phyloP scores from a whole-genome alignment of 2,797 vertebrate species.

The Hipposideros larvatus region DNA sequence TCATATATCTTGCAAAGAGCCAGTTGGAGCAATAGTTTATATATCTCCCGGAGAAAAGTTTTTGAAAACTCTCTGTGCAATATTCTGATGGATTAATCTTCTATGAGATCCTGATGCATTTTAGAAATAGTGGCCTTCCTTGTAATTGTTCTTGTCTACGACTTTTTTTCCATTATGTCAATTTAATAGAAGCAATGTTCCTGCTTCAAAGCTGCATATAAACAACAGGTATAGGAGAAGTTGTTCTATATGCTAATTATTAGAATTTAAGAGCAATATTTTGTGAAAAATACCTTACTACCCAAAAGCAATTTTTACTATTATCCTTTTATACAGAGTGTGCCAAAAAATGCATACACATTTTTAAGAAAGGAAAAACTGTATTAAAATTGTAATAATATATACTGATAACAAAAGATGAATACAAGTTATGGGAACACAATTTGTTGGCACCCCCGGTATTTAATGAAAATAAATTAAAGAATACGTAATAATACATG shows the following conservation, averaged over 20 bases:
- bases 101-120: constrained; percentile 21
- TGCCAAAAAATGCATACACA: too few species aligned
- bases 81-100: constrained; percentile 64
- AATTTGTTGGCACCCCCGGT: too few species aligned
- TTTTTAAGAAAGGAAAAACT: too few species aligned
- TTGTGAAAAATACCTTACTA: background rate
- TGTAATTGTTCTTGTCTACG: constrained; percentile 52
- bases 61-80: constrained; percentile 41
- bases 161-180: constrained; percentile 42
- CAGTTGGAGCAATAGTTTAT: constrained; percentile 61
- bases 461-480: background rate
- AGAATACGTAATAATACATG: background rate
- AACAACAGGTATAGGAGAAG: background rate
- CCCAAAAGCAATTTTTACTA: background rate
- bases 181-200: constrained; percentile 59
- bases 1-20: constrained; percentile 61
- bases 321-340: background rate
- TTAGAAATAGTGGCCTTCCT: constrained; percentile 71
- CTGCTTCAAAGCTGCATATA: constrained; percentile 10
- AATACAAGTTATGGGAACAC: too few species aligned
- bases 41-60: constrained; percentile 67
- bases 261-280: background rate
- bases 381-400: too few species aligned
- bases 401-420: too few species aligned
- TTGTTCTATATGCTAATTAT: background rate